Percentiles rank a stretch among this genome's conserved stretches.
Conservation (phyloP, 1,140 invertebrate species). For the Nasonia giraulti region DNA sequence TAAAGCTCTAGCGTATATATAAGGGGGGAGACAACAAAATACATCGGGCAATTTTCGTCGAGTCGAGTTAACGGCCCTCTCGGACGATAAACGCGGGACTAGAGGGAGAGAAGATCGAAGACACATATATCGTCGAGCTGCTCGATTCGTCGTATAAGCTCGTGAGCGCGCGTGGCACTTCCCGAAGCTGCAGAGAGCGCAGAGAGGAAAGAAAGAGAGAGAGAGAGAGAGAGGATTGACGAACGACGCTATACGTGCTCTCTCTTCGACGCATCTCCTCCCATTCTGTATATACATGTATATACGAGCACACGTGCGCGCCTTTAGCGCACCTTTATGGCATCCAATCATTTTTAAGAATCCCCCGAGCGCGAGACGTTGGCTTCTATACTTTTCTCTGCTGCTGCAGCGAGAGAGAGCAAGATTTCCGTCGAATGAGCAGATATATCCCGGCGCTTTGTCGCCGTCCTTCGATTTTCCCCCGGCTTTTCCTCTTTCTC, state of each 20-base stretch:
- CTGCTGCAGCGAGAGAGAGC: background rate
- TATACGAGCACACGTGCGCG: slow-evolving; percentile 4
- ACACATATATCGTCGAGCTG: slow-evolving; percentile 16
- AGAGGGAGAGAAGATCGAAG: slow-evolving; percentile 23
- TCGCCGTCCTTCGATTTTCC: slow-evolving; percentile 9
- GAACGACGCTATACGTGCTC: slow-evolving; percentile 8
- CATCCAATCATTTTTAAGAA: slow-evolving; percentile 65
- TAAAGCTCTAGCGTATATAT: background rate
- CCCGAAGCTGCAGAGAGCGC: no score
- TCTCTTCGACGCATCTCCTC: background rate
- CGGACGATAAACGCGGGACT: slow-evolving; percentile 25
- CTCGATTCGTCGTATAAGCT: slow-evolving; percentile 42
- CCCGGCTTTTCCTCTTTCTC: background rate
- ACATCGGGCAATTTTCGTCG: slow-evolving; percentile 38
- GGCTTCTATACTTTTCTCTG: background rate
- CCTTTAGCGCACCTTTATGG: slow-evolving; percentile 55
- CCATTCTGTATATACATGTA: background rate
- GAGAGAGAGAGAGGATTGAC: slow-evolving; percentile 21
- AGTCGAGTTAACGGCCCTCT: slow-evolving; percentile 34
- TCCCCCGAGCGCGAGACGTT: slow-evolving; percentile 50
- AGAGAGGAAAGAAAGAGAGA: slow-evolving; percentile 5
- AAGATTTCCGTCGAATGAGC: slow-evolving; percentile 50
- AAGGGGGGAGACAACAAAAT: slow-evolving; percentile 24
- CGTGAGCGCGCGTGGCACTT: background rate
- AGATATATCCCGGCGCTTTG: slow-evolving; percentile 44